phyloP scores from a whole-genome alignment of 2,113 vertebrate species.

The Hassar affinis region DNA sequence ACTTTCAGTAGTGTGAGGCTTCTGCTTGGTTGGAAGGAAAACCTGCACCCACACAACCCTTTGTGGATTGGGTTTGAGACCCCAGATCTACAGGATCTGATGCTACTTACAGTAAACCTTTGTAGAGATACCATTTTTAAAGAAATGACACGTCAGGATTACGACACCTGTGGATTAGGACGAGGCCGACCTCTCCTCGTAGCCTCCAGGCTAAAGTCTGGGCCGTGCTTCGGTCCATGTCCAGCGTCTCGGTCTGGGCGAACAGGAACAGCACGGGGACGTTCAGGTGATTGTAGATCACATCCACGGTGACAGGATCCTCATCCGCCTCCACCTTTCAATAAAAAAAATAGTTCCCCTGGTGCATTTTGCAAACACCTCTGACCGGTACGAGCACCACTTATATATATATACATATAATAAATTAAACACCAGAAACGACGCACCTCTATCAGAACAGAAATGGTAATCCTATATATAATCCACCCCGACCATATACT shows the following conservation, averaged over 20 bases:
- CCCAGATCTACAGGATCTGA: neutral
- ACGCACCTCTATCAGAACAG: no score
- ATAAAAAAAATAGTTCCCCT: neutral
- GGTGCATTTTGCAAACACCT: no score
- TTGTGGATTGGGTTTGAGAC: no score
- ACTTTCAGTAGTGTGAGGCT: no score
- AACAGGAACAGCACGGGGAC: constrained; percentile 88
- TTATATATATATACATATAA: no score
- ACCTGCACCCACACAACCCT: no score
- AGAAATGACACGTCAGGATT: neutral
- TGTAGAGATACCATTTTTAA: neutral
- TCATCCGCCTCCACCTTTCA: constrained; percentile 70
- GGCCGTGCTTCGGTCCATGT: constrained; percentile 79
- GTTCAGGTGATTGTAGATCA: constrained; percentile 78
- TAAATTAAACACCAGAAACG: no score
- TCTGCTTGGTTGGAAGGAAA: no score
- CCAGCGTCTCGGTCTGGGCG: constrained; percentile 76
- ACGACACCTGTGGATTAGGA: constrained; percentile 83
- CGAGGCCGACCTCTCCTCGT: constrained; percentile 81
- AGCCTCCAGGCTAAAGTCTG: constrained; percentile 83
- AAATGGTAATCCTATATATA: no score
- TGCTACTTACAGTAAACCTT: neutral
- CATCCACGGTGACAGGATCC: constrained; percentile 81
- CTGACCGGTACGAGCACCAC: no score
- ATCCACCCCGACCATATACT: no score